These are phyloP conservation scores for Prochilodus magdalenae DNA, from an alignment of 2,113 vertebrate genomes.

Conservation along the genomic window DNA sequence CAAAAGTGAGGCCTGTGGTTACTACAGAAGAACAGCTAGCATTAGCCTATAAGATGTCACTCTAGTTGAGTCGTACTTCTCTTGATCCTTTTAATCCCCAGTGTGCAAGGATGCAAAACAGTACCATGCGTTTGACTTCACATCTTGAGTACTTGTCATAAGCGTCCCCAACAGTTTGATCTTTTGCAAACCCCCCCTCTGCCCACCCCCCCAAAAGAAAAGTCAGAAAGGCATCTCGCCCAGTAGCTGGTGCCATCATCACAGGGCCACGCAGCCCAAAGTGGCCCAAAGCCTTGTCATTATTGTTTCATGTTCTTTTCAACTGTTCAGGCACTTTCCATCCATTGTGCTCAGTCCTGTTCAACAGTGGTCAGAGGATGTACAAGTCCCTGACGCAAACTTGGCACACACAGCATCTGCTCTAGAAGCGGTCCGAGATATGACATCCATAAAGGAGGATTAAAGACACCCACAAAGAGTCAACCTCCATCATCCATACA, in stretches of 20 bases:
- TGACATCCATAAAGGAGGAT: neutral
- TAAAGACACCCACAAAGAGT: neutral
- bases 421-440: neutral
- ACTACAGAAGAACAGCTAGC: neutral
- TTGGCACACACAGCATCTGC: conserved; percentile 66
- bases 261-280: conserved; percentile 40
- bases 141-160: neutral
- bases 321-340: conserved; percentile 71
- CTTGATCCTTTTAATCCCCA: conserved; percentile 31
- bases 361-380: conserved; percentile 14
- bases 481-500: neutral
- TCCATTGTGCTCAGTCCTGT: conserved; percentile 26
- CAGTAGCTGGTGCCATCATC: conserved; percentile 47
- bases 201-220: no score
- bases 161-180: conserved; percentile 25
- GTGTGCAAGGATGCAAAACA: conserved; percentile 48
- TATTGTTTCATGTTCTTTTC: conserved; percentile 36
- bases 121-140: conserved; percentile 12
- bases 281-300: conserved; percentile 28
- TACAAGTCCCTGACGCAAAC: conserved; percentile 28
- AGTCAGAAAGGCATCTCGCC: conserved; percentile 58
- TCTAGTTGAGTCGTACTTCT: neutral
- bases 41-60: neutral
- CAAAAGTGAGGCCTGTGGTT: neutral
- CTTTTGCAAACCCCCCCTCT: conserved; percentile 41